These are phyloP conservation scores for Amphiura filiformis DNA, from an alignment of 35 echinoderm and acorn worm species.

Conservation along the genomic window DNA sequence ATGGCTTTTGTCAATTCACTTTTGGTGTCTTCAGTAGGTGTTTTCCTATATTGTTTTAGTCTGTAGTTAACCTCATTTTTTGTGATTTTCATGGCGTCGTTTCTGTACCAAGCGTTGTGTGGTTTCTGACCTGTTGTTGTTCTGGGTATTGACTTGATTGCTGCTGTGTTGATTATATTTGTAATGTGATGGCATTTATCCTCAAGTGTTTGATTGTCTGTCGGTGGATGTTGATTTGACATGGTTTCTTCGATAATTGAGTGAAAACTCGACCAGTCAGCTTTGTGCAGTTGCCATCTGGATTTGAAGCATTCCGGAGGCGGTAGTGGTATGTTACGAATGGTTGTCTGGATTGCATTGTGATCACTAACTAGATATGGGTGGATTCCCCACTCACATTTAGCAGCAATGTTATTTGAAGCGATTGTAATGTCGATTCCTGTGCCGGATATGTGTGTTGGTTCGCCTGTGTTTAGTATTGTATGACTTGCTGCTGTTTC, in stretches of 20 bases:
- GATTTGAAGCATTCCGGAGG: not conserved
- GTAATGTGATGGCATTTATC: not conserved
- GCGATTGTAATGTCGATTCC: slow-evolving; percentile 6
- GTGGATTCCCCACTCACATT: not conserved
- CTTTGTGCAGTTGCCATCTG: not conserved
- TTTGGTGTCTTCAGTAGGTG: not conserved
- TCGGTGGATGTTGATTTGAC: not conserved
- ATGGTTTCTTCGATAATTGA: not conserved
- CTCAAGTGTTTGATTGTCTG: slow-evolving; percentile 16
- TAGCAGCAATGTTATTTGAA: slow-evolving; percentile 9
- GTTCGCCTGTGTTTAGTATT: slow-evolving; percentile 14
- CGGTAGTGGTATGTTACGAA: not conserved
- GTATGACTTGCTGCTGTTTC: not conserved
- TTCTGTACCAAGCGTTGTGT: not conserved
- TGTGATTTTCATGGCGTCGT: slow-evolving; percentile 19
- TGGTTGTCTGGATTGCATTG: not conserved
- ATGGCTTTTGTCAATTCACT: not conserved
- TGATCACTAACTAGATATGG: not conserved
- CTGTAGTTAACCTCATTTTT: slow-evolving; percentile 20
- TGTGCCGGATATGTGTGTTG: slow-evolving; percentile 2
- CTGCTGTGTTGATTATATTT: not conserved
- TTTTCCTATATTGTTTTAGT: not conserved
- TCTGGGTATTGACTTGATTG: not conserved
- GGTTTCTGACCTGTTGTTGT: not conserved
- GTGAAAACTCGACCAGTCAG: not conserved